Evolutionary conservation across 2,113 vertebrate genomes (phyloP), one percentile per base, ranked within the genome.

Genomic region (Cettia cetti): DNA sequence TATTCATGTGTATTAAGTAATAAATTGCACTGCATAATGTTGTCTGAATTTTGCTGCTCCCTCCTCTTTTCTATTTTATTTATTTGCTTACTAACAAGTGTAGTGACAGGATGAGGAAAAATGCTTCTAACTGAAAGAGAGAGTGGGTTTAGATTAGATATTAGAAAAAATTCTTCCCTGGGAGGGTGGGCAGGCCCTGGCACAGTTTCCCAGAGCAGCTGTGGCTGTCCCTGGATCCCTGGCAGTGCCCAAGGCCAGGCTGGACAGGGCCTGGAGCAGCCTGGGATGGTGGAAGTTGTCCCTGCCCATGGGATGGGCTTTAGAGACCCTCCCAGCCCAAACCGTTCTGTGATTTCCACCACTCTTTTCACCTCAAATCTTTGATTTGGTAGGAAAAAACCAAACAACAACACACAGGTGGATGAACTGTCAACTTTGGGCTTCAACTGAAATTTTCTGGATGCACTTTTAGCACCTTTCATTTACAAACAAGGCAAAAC

Each of bases 211-310:
- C 63, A 44, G 45, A 23, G 44, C 0, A 60, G 54, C 45, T 60
- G 45, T 3, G 83, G 53, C 14, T 69, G 54, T 5, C 33, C 28
- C 54, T 66, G 71, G 31, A 61, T 53, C 64, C 39, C 54, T 78
- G 74, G 39, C 0, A 61, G 19, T 69, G 64, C 0, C 64, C 64
- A 5, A 52, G 54, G 33, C 54, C 27, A 9, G 72, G 54, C 0
- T 52, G 63, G 83, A 19, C 11, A 13, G 53, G 5, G 10, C 1
- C 47, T 3, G 52, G 83, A 33, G 11, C 21, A 17, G 0, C 37
- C 17, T 69, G 45, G 45, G 37, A 15, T 0, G 4, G 33, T 9
- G 44, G 42, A 0, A 42, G 5, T 2, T 13, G 50, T n/a, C 50
- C 69, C 40, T 64, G 49, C 57, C 57, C 17, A 8, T 23, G n/a